Base-by-base conservation (phyloP, 2,113 vertebrate genomes). In the Pollachius pollachius region DNA sequence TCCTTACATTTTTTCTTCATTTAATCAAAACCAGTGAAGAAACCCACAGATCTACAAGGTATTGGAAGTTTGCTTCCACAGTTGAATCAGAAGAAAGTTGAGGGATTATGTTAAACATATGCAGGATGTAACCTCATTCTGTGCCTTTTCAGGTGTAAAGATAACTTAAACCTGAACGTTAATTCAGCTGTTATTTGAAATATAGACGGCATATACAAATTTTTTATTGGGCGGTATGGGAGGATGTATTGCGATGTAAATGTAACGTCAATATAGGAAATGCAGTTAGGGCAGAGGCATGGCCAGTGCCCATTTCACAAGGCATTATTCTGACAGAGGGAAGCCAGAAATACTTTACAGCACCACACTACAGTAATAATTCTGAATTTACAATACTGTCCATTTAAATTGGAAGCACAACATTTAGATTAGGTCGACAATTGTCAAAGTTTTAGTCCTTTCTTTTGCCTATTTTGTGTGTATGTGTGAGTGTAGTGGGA, bases 61-160 rank as follows among this genome's bases (percentile, higher is more conserved):
- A 81, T 41, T 65, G 13, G 62, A 72, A n/a, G 2, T 9, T 11
- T 79, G 79, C 64, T 69, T 65, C 66, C 16, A 61, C 18, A 77
- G 75, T 84, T 59, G 63, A 84, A 84, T 72, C 54, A 68, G 64
- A 48, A 48, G 71, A 73, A 80, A 73, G 70, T 30, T 15, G 1
- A 54, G 11, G 68, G 70, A 89, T 85, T 82, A 85, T 88, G 75
- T 74, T 82, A 85, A 89, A 87, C 81, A 84, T 86, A 90, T 90
- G 83, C 89, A 88, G 83, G 76, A 85, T 76, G 59, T 88, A 86
- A 87, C 88, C 88, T 80, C 89, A 70, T 89, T 91, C 66, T 80
- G 7, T 77, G 72, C 70, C 77, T 79, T 87, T 85, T 86, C 58
- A 84, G 82, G 80, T 86, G 67, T 65, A 68, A 68, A 75, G 63